Percentiles rank a stretch among this genome's conserved stretches.
Evolutionary conservation across 1,140 invertebrate genomes (phyloP).

Genomic region (Pseudachorutes palmiensis): DNA sequence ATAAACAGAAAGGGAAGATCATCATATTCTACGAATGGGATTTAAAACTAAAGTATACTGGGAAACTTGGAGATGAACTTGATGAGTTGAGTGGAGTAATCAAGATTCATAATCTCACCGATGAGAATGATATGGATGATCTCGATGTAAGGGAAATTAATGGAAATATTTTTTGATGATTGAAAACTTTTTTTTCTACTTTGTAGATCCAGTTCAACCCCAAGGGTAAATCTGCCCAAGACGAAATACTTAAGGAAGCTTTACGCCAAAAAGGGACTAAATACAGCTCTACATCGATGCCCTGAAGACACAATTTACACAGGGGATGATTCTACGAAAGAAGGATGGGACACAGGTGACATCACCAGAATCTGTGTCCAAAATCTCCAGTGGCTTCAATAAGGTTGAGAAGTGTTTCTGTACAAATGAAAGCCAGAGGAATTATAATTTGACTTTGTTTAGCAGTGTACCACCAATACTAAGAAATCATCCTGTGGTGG

Average conservation of each 20-base stretch:
- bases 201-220: slow-evolving; percentile 67
- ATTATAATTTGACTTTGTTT: not conserved
- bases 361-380: slow-evolving; percentile 43
- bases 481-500: not conserved
- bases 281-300: slow-evolving; percentile 72
- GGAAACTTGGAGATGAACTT: slow-evolving; percentile 48
- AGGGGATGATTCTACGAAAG: slow-evolving; percentile 84
- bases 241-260: slow-evolving; percentile 73
- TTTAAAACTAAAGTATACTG: slow-evolving; percentile 83
- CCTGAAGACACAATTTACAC: slow-evolving; percentile 76
- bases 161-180: not conserved
- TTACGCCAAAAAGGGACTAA: slow-evolving; percentile 73
- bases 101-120: slow-evolving; percentile 92
- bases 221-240: slow-evolving; percentile 67
- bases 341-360: slow-evolving; percentile 55
- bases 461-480: not conserved
- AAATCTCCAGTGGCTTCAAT: slow-evolving; percentile 58
- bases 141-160: slow-evolving; percentile 74
- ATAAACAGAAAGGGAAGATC: slow-evolving; percentile 97
- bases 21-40: slow-evolving; percentile 99
- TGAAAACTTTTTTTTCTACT: not conserved
- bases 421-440: not conserved
- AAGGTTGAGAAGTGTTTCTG: slow-evolving; percentile 41
- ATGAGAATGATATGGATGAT: slow-evolving; percentile 92
- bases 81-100: slow-evolving; percentile 62